Evolutionary conservation across 1,140 invertebrate species (phyloP).

Genomic region (Papilio polytes): DNA sequence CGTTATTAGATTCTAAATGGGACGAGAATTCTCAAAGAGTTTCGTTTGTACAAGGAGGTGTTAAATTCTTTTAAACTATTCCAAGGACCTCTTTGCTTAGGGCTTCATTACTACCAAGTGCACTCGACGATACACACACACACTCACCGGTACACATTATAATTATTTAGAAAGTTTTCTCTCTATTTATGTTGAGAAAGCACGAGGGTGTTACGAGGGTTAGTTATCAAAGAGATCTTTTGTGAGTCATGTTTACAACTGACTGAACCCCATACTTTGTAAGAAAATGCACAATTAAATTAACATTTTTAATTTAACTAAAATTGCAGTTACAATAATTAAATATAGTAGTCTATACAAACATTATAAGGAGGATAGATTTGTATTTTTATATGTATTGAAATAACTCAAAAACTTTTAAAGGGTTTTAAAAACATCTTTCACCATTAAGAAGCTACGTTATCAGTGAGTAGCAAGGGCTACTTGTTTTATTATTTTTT

Average conservation of each 20-base stretch:
- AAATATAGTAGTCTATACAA: too few species aligned
- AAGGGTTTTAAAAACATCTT: too few species aligned
- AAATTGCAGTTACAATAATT: too few species aligned
- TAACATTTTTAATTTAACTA: not conserved
- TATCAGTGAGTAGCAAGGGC: too few species aligned
- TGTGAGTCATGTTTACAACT: slow-evolving; percentile 44
- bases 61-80: not conserved
- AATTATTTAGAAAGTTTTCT: slow-evolving; percentile 77
- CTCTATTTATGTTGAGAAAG: slow-evolving; percentile 54
- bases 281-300: slow-evolving; percentile 31
- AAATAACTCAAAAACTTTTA: too few species aligned
- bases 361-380: too few species aligned
- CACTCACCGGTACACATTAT: slow-evolving; percentile 64
- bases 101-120: slow-evolving; percentile 69
- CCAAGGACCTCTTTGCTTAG: not conserved
- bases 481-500: too few species aligned
- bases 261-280: slow-evolving; percentile 35
- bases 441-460: too few species aligned
- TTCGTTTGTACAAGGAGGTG: not conserved
- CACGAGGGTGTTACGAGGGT: slow-evolving; percentile 43
- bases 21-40: not conserved
- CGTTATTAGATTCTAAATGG: too few species aligned
- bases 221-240: slow-evolving; percentile 56
- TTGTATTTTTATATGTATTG: too few species aligned
- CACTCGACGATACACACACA: slow-evolving; percentile 65